Percentiles rank a stretch among this genome's conserved stretches.
Conservation (phyloP, 2,888 invertebrate species). For the Eristalis arbustorum region DNA sequence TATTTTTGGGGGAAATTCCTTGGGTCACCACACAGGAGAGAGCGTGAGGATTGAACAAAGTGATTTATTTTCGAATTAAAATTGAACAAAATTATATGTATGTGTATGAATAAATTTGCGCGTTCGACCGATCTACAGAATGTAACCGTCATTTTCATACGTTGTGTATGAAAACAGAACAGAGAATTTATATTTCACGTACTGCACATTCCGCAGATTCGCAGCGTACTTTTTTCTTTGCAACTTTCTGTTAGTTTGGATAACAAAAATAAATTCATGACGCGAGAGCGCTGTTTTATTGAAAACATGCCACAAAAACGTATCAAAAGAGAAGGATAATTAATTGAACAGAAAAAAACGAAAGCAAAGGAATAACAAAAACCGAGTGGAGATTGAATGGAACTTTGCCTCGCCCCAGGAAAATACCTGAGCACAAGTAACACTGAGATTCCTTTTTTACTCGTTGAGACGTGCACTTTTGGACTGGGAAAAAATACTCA, state of each 20-base stretch:
- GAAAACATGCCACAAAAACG: slow-evolving; percentile 27
- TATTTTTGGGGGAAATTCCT: slow-evolving; percentile 44
- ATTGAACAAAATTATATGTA: slow-evolving; percentile 9
- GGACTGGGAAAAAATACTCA: slow-evolving; percentile 63
- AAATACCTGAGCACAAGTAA: slow-evolving; percentile 40
- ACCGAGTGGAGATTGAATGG: background rate
- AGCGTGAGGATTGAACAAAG: slow-evolving; percentile 11
- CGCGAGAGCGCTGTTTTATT: slow-evolving; percentile 43
- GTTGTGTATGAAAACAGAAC: background rate
- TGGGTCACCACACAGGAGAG: slow-evolving; percentile 10
- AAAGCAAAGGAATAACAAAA: background rate
- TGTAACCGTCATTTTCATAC: slow-evolving; percentile 11
- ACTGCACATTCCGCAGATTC: slow-evolving; percentile 47
- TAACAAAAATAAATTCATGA: slow-evolving; percentile 62
- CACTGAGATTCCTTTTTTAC: slow-evolving; percentile 8
- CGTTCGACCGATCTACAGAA: slow-evolving; percentile 13
- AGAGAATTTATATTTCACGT: slow-evolving; percentile 11
- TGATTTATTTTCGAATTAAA: slow-evolving; percentile 48
- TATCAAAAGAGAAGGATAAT: slow-evolving; percentile 26
- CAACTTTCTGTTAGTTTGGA: slow-evolving; percentile 38
- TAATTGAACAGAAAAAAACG: slow-evolving; percentile 6
- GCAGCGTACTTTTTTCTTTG: slow-evolving; percentile 28
- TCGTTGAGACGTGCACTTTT: slow-evolving; percentile 56
- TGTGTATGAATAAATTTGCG: slow-evolving; percentile 16
- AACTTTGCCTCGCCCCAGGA: slow-evolving; percentile 47